Evolutionary conservation across 2,888 invertebrate species (phyloP).

Genomic region (Tanypteryx hageni): DNA sequence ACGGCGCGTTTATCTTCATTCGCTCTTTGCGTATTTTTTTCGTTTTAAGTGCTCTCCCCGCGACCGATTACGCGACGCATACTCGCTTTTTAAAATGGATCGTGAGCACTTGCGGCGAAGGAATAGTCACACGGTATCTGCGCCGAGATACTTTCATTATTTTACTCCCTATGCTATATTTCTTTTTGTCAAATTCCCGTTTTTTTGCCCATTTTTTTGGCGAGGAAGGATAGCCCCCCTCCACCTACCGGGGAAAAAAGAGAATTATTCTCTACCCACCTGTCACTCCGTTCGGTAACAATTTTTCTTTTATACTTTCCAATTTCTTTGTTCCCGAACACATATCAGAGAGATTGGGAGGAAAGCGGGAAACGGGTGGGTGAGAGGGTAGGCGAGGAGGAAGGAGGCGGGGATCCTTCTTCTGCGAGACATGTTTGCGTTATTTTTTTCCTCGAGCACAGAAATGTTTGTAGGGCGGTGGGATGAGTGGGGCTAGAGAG

Average conservation of each 20-base stretch:
- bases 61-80: constrained; percentile 21
- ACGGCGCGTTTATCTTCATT: constrained; percentile 60
- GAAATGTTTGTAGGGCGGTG: constrained; percentile 43
- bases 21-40: constrained; percentile 25
- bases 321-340: constrained; percentile 54
- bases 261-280: constrained; percentile 45
- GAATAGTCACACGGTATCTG: not conserved
- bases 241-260: constrained; percentile 41
- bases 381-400: not conserved
- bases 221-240: constrained; percentile 41
- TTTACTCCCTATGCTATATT: not conserved
- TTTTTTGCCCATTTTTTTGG: constrained; percentile 7
- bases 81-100: constrained; percentile 9
- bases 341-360: constrained; percentile 41
- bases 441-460: constrained; percentile 42
- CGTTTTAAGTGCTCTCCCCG: constrained; percentile 24
- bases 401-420: not conserved
- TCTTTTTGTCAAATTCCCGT: constrained; percentile 12
- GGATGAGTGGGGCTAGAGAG: not conserved
- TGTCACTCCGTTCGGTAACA: constrained; percentile 49
- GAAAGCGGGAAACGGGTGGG: not conserved
- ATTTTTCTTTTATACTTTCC: constrained; percentile 56
- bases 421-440: constrained; percentile 39
- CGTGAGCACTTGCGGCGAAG: not conserved
- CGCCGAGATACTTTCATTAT: not conserved